A percentile compares a stretch with the other conserved stretches of the same genome.
Conservation (phyloP, 1,140 invertebrate species). For the Micrasema minimum region DNA sequence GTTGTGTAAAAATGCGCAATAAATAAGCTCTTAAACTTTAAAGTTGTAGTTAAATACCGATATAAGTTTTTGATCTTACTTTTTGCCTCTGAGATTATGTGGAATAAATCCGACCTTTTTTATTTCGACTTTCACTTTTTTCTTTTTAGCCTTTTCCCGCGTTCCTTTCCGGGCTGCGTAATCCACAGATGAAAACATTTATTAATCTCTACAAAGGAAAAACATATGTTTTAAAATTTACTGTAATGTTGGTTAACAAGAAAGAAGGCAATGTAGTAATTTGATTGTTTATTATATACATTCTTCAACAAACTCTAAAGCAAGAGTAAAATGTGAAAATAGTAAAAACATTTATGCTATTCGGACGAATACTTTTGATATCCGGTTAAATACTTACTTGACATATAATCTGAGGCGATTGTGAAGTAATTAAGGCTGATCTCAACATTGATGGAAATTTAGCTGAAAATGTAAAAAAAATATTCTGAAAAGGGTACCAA, state of each 20-base stretch:
- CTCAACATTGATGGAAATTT: constrained; percentile 17
- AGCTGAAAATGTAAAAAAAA: constrained; percentile 31
- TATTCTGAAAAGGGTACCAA: no score
- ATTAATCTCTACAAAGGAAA: constrained; percentile 43
- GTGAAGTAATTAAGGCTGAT: neutral
- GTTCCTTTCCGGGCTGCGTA: constrained; percentile 76
- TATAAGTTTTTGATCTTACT: constrained; percentile 56
- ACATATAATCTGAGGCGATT: constrained; percentile 16
- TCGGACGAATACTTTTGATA: no score
- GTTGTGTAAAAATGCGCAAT: no score
- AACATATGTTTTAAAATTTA: neutral
- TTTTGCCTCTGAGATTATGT: constrained; percentile 57
- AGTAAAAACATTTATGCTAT: no score
- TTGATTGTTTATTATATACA: no score
- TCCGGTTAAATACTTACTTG: no score
- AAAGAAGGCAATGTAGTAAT: neutral
- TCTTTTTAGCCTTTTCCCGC: constrained; percentile 71
- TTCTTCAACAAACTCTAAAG: no score
- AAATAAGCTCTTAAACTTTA: no score
- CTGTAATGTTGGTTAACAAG: neutral
- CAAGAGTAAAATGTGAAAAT: no score
- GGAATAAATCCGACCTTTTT: constrained; percentile 69
- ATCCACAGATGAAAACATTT: constrained; percentile 54
- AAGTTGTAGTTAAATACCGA: no score
- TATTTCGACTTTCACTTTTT: constrained; percentile 72